Evolutionary conservation across 2,888 invertebrate genomes (phyloP).

Genomic region (Polyploca ridens): DNA sequence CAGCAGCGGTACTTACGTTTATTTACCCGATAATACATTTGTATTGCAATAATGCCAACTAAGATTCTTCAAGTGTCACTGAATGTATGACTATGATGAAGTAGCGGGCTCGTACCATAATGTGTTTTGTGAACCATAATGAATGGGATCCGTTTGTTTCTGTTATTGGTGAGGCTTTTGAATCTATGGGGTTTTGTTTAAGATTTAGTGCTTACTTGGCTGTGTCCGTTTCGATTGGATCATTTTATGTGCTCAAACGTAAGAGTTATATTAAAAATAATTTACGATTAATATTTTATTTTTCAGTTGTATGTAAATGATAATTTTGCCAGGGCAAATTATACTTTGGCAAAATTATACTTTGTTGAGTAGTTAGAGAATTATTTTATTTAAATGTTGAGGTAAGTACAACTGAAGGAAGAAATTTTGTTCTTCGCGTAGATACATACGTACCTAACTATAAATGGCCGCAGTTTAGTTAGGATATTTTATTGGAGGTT

Average conservation of each 20-base stretch:
- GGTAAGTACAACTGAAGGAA: neutral
- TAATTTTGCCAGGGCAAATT: neutral
- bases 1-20: neutral
- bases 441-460: neutral
- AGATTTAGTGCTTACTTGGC: neutral
- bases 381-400: neutral
- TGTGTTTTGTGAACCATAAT: slow-evolving; percentile 17
- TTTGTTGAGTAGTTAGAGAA: neutral
- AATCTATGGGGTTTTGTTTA: slow-evolving; percentile 19
- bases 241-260: neutral
- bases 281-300: neutral
- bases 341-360: neutral
- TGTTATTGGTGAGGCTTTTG: slow-evolving; percentile 14
- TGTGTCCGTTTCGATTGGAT: neutral
- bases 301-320: neutral
- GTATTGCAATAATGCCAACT: slow-evolving; percentile 1
- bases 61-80: slow-evolving; percentile 17
- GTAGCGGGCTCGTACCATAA: slow-evolving; percentile 20
- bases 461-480: neutral
- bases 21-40: neutral
- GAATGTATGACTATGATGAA: slow-evolving; percentile 28
- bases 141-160: slow-evolving; percentile 18
- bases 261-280: too few relatives aligned
- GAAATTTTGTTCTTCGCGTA: neutral
- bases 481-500: slow-evolving; percentile 1